These are phyloP conservation scores for Buathra laborator DNA, from an alignment of 2,888 invertebrate species.

Conservation along the genomic window DNA sequence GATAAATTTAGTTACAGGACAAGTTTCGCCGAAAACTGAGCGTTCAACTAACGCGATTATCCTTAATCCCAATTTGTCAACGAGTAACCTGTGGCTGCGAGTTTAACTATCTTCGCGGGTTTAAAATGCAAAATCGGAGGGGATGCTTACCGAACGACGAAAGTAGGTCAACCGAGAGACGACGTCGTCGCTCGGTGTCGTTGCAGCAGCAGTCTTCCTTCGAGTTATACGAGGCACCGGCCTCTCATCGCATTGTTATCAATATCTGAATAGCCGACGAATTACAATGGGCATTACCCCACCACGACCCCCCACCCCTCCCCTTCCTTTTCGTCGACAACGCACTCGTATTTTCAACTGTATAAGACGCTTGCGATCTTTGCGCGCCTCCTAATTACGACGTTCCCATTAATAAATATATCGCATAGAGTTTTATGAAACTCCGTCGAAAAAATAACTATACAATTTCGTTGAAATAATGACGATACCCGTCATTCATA, in stretches of 20 bases:
- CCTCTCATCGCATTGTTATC: constrained; percentile 42
- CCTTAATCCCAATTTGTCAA: constrained; percentile 78
- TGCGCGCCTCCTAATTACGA: not conserved
- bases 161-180: constrained; percentile 55
- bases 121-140: constrained; percentile 53
- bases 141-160: constrained; percentile 16
- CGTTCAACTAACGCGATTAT: constrained; percentile 76
- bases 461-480: not conserved
- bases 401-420: constrained; percentile 12
- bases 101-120: constrained; percentile 64
- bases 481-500: constrained; percentile 3
- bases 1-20: constrained; percentile 73
- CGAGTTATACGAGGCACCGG: constrained; percentile 25
- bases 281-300: constrained; percentile 40
- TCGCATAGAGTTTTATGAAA: constrained; percentile 9
- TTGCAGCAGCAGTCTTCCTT: not conserved
- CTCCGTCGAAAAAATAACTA: not conserved
- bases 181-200: not conserved
- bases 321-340: not conserved
- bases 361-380: not conserved
- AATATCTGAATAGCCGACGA: constrained; percentile 58
- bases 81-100: constrained; percentile 71
- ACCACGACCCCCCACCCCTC: too few relatives aligned
- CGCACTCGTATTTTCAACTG: constrained; percentile 8
- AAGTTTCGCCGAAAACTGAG: constrained; percentile 69